Conservation (phyloP, 2,797 vertebrate genomes). For the Myioborus miniatus region DNA sequence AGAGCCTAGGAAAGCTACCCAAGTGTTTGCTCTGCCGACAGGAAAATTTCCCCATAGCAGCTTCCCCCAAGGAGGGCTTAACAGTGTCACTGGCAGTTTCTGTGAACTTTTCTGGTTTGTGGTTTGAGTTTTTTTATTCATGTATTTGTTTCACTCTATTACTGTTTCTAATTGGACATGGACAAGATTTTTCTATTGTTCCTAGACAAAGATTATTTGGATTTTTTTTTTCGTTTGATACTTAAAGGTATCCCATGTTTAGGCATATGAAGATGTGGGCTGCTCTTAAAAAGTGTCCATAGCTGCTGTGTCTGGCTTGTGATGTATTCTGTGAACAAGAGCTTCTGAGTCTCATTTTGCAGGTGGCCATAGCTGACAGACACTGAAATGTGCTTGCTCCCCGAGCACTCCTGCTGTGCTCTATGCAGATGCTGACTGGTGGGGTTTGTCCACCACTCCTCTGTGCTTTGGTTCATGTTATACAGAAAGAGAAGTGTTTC, state of each 20-base stretch:
- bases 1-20: background rate
- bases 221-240: background rate
- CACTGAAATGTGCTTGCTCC: background rate
- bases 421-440: background rate
- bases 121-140: background rate
- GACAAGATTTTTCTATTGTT: constrained; percentile 15
- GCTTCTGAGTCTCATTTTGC: background rate
- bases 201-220: background rate
- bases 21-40: background rate
- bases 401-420: accelerated
- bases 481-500: background rate
- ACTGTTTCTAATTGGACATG: background rate
- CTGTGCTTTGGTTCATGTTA: background rate
- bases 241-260: background rate
- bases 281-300: background rate
- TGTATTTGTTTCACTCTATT: background rate
- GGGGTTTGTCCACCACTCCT: background rate
- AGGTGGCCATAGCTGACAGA: background rate
- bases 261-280: background rate
- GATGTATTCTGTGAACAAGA: background rate
- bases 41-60: background rate
- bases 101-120: background rate
- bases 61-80: background rate
- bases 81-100: background rate
- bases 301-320: background rate